Base-by-base conservation (phyloP, 2,888 invertebrate genomes). In the Platycnemis pennipes region DNA sequence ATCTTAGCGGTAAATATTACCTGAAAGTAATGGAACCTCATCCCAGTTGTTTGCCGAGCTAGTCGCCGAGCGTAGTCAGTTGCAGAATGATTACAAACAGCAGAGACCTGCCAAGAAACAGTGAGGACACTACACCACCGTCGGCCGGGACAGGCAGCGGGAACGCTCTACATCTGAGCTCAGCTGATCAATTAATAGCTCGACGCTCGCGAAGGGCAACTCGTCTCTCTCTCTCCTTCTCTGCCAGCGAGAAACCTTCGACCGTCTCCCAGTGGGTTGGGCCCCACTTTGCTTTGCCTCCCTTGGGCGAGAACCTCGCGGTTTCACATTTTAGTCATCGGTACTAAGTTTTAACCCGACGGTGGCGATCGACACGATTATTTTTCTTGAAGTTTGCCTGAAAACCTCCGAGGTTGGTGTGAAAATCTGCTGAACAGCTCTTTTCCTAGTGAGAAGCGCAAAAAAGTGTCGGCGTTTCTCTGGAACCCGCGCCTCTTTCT, bases 381-480 rank as follows among this genome's bases (percentile, higher is more conserved):
- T n/a, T n/a, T n/a, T n/a, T n/a, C n/a, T n/a, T n/a, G n/a, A n/a
- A n/a, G n/a, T n/a, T n/a, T n/a, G n/a, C n/a, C n/a, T n/a, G 4
- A 53, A 53, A 16, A 7, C 53, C 53, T 53, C 53, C 53, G 53
- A 19, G 53, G 19, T 2, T 19, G 53, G 4, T 53, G 2, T 2
- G 19, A 53, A 53, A 8, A 53, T 53, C 19, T 53, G 1, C 11
- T 53, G 2, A 53, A 19, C 53, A 19, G 53, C 11, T 1, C 19
- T 53, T 53, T n/a, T n/a, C n/a, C n/a, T n/a, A n/a, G n/a, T 37
- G 77, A 37, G 77, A 5, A 77, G 22, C 77, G 37, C 31, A 77
- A 37, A 37, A 77, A 77, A 77, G 77, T 77, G 77, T n/a, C 69
- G 69, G 5, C 31, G 69, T n/a, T 69, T 69, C 69, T 77, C 77